Conservation (phyloP, 2,888 invertebrate species). For the Gandaritis pyraliata region DNA sequence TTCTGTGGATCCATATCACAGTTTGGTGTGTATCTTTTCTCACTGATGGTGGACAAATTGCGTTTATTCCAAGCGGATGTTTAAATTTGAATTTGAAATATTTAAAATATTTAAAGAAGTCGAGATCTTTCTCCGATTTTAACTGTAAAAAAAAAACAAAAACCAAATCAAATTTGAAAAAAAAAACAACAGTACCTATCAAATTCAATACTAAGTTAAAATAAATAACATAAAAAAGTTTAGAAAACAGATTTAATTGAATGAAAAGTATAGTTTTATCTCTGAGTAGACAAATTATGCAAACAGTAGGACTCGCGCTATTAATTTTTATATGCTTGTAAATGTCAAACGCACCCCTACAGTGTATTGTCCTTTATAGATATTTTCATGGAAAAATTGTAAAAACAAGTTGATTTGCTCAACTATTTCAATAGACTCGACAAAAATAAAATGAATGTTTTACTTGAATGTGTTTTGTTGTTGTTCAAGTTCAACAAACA, state of each 20-base stretch:
- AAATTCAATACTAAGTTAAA: too few relatives aligned
- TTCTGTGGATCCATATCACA: too few relatives aligned
- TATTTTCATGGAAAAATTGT: conserved; percentile 6
- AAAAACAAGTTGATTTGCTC: conserved; percentile 9
- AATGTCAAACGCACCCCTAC: conserved; percentile 29
- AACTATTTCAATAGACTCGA: conserved; percentile 8
- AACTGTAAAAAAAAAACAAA: too few relatives aligned
- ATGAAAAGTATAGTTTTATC: background rate
- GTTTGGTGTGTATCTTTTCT: too few relatives aligned
- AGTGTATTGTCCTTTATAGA: conserved; percentile 12
- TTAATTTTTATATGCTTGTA: conserved; percentile 45
- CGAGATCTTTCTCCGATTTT: too few relatives aligned
- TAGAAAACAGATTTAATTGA: background rate
- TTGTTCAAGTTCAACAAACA: background rate
- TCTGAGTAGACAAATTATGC: conserved; percentile 18
- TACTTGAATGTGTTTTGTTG: conserved; percentile 7
- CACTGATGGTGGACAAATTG: too few relatives aligned
- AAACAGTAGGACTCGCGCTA: conserved; percentile 41
- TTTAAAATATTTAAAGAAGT: too few relatives aligned
- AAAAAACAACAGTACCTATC: too few relatives aligned
- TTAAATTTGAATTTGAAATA: too few relatives aligned
- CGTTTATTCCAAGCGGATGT: too few relatives aligned
- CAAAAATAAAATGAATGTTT: background rate
- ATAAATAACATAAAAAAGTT: background rate
- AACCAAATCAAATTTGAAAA: too few relatives aligned